Evolutionary conservation across 1,140 invertebrate genomes (phyloP).

Genomic region (Trichogramma pretiosum): DNA sequence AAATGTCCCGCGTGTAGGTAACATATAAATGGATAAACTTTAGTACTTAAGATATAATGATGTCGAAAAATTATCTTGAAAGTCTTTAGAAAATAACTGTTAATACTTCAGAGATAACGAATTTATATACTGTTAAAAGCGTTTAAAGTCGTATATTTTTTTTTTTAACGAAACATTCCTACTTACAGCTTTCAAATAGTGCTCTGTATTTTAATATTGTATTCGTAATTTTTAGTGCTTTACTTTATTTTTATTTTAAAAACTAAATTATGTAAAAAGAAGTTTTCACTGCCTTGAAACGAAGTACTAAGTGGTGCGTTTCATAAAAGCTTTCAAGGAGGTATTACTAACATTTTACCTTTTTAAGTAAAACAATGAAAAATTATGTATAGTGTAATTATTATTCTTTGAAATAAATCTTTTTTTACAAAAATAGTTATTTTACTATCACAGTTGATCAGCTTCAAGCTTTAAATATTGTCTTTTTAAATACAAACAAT

Average conservation of each 20-base stretch:
- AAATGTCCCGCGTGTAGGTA: constrained; percentile 14
- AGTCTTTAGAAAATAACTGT: no score
- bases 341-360: constrained; percentile 15
- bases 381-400: constrained; percentile 14
- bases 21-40: constrained; percentile 8
- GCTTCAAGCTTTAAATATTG: constrained; percentile 11
- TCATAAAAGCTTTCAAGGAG: constrained; percentile 5
- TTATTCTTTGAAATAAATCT: constrained; percentile 16
- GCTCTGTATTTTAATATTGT: no score
- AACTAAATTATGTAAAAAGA: neutral
- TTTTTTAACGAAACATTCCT: constrained; percentile 19
- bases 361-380: constrained; percentile 7
- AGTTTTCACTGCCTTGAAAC: constrained; percentile 12
- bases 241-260: no score
- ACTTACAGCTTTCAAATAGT: constrained; percentile 15
- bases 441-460: constrained; percentile 11
- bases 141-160: constrained; percentile 20
- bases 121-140: constrained; percentile 20
- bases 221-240: no score
- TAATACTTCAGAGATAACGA: constrained; percentile 15
- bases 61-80: constrained; percentile 17
- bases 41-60: constrained; percentile 17
- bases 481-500: constrained; percentile 13
- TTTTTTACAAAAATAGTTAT: constrained; percentile 15
- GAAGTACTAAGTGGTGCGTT: constrained; percentile 8